A percentile compares a stretch with the other conserved stretches of the same genome.
phyloP scores from a whole-genome alignment of 2,888 invertebrate species.

The Eupithecia vulgata region DNA sequence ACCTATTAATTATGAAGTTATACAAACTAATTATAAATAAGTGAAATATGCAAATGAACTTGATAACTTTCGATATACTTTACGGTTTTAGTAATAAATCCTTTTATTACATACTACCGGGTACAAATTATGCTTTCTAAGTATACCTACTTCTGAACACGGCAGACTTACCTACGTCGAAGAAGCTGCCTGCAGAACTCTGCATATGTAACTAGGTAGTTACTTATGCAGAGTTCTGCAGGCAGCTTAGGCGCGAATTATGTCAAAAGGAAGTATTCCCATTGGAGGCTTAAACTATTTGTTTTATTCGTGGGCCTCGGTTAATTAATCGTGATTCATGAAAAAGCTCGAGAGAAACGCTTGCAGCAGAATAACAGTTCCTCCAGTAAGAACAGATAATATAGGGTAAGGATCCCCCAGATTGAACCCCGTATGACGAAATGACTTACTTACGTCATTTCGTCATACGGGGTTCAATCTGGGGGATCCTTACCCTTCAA shows the following conservation, averaged over 20 bases:
- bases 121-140: background rate
- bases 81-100: constrained; percentile 5
- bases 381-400: background rate
- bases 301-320: background rate
- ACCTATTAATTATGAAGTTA: background rate
- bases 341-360: background rate
- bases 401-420: too few relatives aligned
- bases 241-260: too few relatives aligned
- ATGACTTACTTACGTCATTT: too few relatives aligned
- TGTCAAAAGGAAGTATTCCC: too few relatives aligned
- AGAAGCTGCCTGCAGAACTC: background rate
- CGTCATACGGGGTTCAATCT: too few relatives aligned
- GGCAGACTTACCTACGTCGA: background rate
- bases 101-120: constrained; percentile 1
- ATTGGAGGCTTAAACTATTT: too few relatives aligned
- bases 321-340: background rate
- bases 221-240: too few relatives aligned
- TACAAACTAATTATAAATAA: background rate
- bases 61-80: background rate
- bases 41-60: background rate
- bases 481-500: too few relatives aligned
- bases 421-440: too few relatives aligned
- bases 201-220: background rate
- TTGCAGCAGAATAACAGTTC: background rate
- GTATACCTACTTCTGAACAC: background rate